These are phyloP conservation scores for Spialia ferax DNA, from an alignment of 2,888 invertebrate species.

Conservation along the genomic window DNA sequence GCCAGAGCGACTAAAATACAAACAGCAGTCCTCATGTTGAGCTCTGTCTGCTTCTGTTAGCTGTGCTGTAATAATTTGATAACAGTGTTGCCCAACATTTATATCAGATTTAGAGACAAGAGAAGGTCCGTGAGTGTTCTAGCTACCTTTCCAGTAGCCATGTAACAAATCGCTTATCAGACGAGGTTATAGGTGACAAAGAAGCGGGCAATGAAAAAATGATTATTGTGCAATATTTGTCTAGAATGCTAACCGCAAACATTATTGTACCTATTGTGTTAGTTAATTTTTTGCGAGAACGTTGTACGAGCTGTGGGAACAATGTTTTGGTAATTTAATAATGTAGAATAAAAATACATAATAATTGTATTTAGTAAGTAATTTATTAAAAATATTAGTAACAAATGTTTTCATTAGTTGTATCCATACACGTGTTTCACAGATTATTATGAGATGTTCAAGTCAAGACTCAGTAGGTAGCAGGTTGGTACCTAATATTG, in stretches of 20 bases:
- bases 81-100: conserved; percentile 81
- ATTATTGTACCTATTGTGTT: conserved; percentile 52
- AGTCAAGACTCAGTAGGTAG: too few species aligned
- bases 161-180: conserved; percentile 79
- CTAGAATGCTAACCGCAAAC: conserved; percentile 61
- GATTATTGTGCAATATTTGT: conserved; percentile 64
- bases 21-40: conserved; percentile 69
- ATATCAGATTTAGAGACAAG: conserved; percentile 75
- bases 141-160: conserved; percentile 75
- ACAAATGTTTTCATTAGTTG: too few species aligned
- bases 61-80: conserved; percentile 76
- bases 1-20: conserved; percentile 62
- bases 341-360: background rate
- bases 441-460: too few species aligned
- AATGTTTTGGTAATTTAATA: background rate
- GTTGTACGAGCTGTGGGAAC: background rate
- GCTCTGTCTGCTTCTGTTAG: conserved; percentile 67
- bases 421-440: too few species aligned
- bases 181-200: conserved; percentile 83
- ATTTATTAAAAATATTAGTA: too few species aligned
- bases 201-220: conserved; percentile 74
- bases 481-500: too few species aligned
- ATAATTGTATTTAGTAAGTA: too few species aligned
- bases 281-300: conserved; percentile 11
- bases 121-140: conserved; percentile 70